phyloP scores from a whole-genome alignment of 2,113 vertebrate genomes.

The Oxyruncus cristatus region DNA sequence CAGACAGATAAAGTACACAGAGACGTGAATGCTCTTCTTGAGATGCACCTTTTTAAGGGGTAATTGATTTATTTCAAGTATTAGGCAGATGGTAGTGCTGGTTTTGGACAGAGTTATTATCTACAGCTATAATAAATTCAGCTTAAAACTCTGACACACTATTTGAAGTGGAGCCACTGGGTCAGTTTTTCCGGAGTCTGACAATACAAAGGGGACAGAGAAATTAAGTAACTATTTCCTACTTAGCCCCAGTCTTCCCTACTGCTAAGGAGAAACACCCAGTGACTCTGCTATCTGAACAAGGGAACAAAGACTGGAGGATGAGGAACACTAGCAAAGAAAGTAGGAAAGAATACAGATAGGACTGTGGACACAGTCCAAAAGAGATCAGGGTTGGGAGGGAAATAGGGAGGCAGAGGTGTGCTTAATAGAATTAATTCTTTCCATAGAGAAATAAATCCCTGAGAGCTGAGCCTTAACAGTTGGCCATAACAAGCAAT shows the following conservation, averaged over 20 bases:
- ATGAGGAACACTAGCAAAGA: neutral
- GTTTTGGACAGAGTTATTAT: neutral
- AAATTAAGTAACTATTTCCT: neutral
- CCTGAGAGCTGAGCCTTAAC: neutral
- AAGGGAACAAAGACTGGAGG: neutral
- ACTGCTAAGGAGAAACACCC: neutral
- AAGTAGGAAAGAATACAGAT: neutral
- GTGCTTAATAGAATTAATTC: neutral
- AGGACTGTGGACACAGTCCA: neutral
- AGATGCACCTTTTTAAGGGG: neutral
- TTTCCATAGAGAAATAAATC: neutral
- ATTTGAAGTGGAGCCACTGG: neutral
- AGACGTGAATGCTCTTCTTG: neutral
- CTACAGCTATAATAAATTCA: neutral
- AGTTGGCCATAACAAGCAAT: neutral
- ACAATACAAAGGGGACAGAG: neutral
- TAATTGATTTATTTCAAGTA: neutral
- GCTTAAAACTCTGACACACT: neutral
- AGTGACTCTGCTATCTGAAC: neutral
- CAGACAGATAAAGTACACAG: neutral
- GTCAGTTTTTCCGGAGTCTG: neutral
- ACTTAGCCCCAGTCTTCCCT: neutral
- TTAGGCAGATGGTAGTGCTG: neutral
- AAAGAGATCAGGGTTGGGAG: neutral
- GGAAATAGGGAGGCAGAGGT: neutral